A percentile compares a stretch with the other conserved stretches of the same genome.
Conservation (phyloP, 2,113 vertebrate species). For the Rhynchomys soricoides region DNA sequence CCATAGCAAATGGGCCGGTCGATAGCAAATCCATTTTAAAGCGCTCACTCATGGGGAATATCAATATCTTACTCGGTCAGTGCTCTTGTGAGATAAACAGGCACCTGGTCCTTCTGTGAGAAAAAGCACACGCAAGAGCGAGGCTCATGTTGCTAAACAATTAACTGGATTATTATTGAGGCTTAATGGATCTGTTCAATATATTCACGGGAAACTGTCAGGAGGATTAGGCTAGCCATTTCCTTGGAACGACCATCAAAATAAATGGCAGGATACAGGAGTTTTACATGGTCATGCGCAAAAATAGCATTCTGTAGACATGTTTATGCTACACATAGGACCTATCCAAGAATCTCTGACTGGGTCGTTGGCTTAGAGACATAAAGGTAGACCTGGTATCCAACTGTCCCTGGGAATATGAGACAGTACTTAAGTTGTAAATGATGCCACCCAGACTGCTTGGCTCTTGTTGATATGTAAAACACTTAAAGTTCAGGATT, state of each 20-base stretch:
- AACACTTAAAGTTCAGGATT: constrained; percentile 5
- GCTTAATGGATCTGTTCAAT: constrained; percentile 84
- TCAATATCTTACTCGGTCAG: constrained; percentile 72
- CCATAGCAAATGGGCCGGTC: constrained; percentile 68
- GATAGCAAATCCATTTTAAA: constrained; percentile 77
- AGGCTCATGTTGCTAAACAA: constrained; percentile 81
- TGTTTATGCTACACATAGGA: constrained; percentile 12
- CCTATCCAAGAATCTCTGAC: constrained; percentile 30
- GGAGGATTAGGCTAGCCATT: constrained; percentile 48
- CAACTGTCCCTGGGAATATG: constrained; percentile 14
- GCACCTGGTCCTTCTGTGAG: constrained; percentile 66
- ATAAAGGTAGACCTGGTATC: not conserved
- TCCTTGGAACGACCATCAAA: constrained; percentile 54
- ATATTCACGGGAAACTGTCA: constrained; percentile 69
- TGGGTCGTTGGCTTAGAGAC: constrained; percentile 50
- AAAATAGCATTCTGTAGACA: constrained; percentile 3
- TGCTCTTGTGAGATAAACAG: constrained; percentile 80
- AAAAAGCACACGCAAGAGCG: constrained; percentile 77
- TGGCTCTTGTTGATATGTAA: not conserved
- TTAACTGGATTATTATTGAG: constrained; percentile 84
- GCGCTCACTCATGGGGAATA: constrained; percentile 75
- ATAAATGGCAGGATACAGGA: constrained; percentile 37
- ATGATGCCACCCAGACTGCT: constrained; percentile 2
- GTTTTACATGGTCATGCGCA: constrained; percentile 49
- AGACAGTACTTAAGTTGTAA: constrained; percentile 40